phyloP scores from a whole-genome alignment of 2,888 invertebrate species.

The Toxonevra muliebris region DNA sequence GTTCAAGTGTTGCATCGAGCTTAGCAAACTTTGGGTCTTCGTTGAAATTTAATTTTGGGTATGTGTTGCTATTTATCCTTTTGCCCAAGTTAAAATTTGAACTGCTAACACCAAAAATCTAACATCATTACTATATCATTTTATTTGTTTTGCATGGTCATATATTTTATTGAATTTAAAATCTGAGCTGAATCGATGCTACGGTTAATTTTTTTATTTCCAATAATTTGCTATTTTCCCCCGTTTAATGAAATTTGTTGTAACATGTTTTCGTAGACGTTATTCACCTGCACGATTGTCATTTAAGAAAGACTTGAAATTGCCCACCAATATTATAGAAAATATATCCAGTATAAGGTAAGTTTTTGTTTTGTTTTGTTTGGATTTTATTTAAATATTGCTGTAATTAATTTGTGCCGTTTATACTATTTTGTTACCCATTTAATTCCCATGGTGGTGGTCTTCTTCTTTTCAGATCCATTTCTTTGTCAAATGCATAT shows the following conservation, averaged over 20 bases:
- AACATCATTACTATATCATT: background rate
- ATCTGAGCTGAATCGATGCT: background rate
- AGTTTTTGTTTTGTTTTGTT: constrained; percentile 55
- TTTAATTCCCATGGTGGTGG: constrained; percentile 27
- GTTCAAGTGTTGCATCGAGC: constrained; percentile 77
- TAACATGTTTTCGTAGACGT: constrained; percentile 71
- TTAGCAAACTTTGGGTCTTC: constrained; percentile 83
- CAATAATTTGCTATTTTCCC: constrained; percentile 8
- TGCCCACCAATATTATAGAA: constrained; percentile 81
- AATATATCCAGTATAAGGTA: constrained; percentile 80
- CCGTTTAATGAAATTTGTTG: constrained; percentile 24
- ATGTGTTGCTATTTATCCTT: no score
- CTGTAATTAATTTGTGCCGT: background rate
- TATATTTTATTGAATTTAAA: no score
- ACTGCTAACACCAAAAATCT: background rate
- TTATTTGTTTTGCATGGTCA: constrained; percentile 29
- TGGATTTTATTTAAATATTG: constrained; percentile 14
- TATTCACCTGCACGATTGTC: constrained; percentile 85
- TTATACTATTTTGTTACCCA: constrained; percentile 13
- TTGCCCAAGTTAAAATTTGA: no score
- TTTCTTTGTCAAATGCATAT: no score
- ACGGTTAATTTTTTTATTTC: constrained; percentile 4
- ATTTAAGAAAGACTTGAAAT: constrained; percentile 83
- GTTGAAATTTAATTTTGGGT: constrained; percentile 88
- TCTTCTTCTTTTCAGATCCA: background rate